A percentile compares a stretch with the other conserved stretches of the same genome.
Conservation (phyloP, 2,797 vertebrate species). For the Semotilus atromaculatus region DNA sequence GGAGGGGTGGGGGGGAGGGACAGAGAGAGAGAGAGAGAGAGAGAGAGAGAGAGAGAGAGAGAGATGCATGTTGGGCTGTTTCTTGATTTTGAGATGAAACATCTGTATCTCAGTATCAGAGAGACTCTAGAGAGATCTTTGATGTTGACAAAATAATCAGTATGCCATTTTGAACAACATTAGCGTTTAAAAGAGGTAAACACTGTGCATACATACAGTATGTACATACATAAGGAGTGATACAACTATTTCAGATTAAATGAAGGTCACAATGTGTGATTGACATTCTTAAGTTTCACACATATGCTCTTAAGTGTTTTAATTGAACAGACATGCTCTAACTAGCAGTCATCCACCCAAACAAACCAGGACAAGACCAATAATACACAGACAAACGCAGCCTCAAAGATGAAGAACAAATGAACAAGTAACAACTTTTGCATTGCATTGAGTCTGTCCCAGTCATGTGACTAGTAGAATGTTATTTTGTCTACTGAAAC, state of each 20-base stretch:
- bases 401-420: neutral
- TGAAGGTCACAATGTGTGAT: neutral
- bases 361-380: constrained; percentile 2
- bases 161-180: constrained; percentile 16
- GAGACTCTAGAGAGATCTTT: constrained; percentile 40
- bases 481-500: constrained; percentile 73
- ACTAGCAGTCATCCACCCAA: neutral
- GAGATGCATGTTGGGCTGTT: constrained; percentile 47
- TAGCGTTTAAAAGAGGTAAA: neutral
- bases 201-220: neutral
- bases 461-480: constrained; percentile 70
- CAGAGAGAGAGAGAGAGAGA: neutral
- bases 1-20: neutral
- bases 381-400: neutral
- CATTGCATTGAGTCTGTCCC: constrained; percentile 68
- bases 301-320: constrained; percentile 45
- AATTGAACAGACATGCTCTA: constrained; percentile 25
- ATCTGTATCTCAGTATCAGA: constrained; percentile 53
- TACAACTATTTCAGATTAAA: neutral
- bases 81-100: constrained; percentile 50
- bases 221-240: neutral
- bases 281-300: neutral
- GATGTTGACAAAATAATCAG: constrained; percentile 53
- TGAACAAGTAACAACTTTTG: constrained; percentile 32
- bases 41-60: neutral